Percentiles rank a stretch among this genome's conserved stretches.
Conservation (phyloP, 2,113 vertebrate genomes). For the Ceyx melanurus region DNA sequence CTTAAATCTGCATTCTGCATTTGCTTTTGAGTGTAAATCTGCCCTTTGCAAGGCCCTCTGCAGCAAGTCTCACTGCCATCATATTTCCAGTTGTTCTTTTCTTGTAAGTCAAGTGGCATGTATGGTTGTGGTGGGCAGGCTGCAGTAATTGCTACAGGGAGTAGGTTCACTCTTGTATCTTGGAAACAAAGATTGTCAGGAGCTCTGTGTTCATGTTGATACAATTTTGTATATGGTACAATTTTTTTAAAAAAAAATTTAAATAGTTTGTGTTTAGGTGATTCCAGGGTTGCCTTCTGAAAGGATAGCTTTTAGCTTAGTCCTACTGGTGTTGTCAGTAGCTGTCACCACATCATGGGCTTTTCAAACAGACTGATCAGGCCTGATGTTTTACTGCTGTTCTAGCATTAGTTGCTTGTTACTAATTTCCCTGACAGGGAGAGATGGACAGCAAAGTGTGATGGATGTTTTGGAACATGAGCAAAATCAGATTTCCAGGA, state of each 20-base stretch:
- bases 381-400: neutral
- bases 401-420: neutral
- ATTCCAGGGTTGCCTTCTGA: neutral
- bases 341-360: neutral
- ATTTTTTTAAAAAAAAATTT: neutral
- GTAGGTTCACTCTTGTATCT: neutral
- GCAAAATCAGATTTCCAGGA: neutral
- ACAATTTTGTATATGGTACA: neutral
- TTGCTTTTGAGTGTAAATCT: neutral
- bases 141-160: neutral
- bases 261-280: neutral
- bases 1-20: neutral
- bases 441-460: neutral
- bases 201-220: neutral
- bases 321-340: neutral
- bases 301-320: neutral
- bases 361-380: neutral
- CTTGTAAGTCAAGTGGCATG: neutral
- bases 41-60: neutral
- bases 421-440: neutral
- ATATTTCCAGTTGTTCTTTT: neutral
- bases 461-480: neutral
- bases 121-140: neutral
- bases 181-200: neutral
- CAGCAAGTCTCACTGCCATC: neutral